A percentile compares a stretch with the other conserved stretches of the same genome.
phyloP scores from a whole-genome alignment of 2,888 invertebrate genomes.

The Morpho achilles region DNA sequence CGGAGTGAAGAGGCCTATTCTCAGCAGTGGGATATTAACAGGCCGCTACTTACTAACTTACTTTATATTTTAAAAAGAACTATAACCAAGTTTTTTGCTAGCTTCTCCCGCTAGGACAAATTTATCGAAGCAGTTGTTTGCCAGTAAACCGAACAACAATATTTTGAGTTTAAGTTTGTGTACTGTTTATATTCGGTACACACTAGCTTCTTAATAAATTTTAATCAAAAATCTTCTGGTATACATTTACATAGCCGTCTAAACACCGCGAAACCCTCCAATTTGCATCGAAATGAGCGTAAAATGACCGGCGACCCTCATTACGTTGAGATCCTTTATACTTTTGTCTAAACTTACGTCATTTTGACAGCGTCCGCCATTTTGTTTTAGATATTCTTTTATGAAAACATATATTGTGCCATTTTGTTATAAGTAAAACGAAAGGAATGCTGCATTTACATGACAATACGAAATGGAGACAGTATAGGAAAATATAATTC shows the following conservation, averaged over 20 bases:
- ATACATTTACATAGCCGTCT: constrained; percentile 65
- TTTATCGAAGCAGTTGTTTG: too few species aligned
- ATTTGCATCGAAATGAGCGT: constrained; percentile 73
- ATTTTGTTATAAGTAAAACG: constrained; percentile 34
- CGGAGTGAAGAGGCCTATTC: too few species aligned
- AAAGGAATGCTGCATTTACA: constrained; percentile 16
- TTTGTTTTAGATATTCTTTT: constrained; percentile 46
- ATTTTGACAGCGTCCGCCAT: constrained; percentile 50
- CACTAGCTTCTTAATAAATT: constrained; percentile 50
- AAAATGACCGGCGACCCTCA: constrained; percentile 67
- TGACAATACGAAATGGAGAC: too few species aligned
- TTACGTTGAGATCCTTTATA: constrained; percentile 59
- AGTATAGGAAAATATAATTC: too few species aligned
- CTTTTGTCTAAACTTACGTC: constrained; percentile 62
- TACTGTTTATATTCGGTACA: not conserved
- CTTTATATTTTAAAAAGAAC: too few species aligned
- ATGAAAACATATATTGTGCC: constrained; percentile 39
- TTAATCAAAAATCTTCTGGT: constrained; percentile 70
- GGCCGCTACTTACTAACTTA: too few species aligned
- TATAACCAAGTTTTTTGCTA: too few species aligned
- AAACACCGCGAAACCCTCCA: constrained; percentile 65
- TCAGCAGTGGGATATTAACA: too few species aligned
- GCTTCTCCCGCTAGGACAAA: too few species aligned
- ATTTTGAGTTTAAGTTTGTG: too few species aligned
- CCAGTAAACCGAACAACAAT: too few species aligned